Evolutionary conservation across 1,140 invertebrate species (phyloP).

Genomic region (Argopecten irradians): DNA sequence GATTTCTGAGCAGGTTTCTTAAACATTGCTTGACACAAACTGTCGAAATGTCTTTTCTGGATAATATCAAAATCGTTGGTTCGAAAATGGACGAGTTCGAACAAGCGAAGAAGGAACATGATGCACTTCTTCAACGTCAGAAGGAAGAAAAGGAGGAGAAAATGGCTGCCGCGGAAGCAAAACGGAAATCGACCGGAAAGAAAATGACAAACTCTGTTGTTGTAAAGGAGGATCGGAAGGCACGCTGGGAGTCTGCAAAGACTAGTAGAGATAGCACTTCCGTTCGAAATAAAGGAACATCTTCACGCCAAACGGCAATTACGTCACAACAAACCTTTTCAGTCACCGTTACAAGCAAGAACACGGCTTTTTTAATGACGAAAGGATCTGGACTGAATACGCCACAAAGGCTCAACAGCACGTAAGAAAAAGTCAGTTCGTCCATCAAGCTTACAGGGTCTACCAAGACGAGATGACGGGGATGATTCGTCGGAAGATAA

Average conservation of each 20-base stretch:
- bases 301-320: neutral
- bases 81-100: slow-evolving; percentile 8
- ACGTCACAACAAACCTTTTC: slow-evolving; percentile 6
- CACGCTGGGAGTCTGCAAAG: neutral
- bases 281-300: neutral
- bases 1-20: too few species aligned
- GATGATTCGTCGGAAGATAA: neutral
- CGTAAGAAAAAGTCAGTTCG: neutral
- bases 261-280: neutral
- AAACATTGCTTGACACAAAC: too few species aligned
- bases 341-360: neutral
- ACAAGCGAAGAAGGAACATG: slow-evolving; percentile 1
- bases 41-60: neutral
- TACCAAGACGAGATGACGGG: neutral
- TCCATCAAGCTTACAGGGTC: neutral
- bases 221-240: neutral
- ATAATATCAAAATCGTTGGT: neutral
- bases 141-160: neutral
- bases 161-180: neutral
- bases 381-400: neutral
- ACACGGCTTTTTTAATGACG: neutral
- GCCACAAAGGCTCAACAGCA: neutral
- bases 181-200: neutral
- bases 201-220: neutral
- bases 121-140: neutral